Percentiles rank a stretch among this genome's conserved stretches.
phyloP scores from a whole-genome alignment of 2,113 vertebrate genomes.

The Melanerpes formicivorus region DNA sequence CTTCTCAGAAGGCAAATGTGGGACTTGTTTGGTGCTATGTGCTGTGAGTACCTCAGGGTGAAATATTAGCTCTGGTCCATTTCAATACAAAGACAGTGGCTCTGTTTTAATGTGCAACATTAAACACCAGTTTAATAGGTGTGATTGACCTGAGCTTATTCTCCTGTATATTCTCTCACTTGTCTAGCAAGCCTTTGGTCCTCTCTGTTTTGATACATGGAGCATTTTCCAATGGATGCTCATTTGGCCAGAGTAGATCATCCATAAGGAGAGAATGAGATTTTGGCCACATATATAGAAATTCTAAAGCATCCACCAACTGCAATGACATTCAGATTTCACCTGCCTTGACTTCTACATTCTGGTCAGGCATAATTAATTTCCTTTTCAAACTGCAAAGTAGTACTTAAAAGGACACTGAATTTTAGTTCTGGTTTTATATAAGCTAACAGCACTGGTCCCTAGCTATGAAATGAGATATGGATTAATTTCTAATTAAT shows the following conservation, averaged over 20 bases:
- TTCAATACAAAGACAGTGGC: neutral
- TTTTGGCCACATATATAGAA: neutral
- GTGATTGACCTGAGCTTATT: neutral
- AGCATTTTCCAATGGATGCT: neutral
- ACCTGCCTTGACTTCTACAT: neutral
- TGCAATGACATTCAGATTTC: neutral
- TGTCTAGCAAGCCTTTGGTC: neutral
- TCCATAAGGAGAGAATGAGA: neutral
- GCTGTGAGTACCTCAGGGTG: neutral
- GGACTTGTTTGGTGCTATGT: neutral
- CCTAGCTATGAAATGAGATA: neutral
- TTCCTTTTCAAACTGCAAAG: neutral
- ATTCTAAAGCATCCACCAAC: neutral
- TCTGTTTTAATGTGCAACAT: neutral
- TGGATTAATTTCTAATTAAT: neutral
- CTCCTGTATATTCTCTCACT: neutral
- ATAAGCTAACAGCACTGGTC: neutral
- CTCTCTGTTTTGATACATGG: neutral
- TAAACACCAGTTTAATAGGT: neutral
- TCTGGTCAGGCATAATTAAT: neutral
- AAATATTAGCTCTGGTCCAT: neutral
- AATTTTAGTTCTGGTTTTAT: neutral
- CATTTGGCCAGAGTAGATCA: neutral
- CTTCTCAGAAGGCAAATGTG: neutral
- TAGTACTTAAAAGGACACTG: neutral